A percentile compares a stretch with the other conserved stretches of the same genome.
phyloP scores from a whole-genome alignment of 2,888 invertebrate species.

The Liopterus haemorrhoidalis region DNA sequence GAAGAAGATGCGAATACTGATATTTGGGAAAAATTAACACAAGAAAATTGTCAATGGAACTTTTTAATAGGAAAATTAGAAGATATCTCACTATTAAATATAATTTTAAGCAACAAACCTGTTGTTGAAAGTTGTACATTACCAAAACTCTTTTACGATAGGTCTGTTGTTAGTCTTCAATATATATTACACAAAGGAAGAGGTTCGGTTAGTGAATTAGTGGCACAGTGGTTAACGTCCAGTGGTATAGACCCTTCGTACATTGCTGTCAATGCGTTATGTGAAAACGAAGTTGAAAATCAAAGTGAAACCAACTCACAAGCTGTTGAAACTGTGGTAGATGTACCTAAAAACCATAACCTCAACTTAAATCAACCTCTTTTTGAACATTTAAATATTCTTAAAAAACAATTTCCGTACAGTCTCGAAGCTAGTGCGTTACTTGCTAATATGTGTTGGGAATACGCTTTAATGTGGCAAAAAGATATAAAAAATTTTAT shows the following conservation, averaged over 20 bases:
- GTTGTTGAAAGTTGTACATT: conserved; percentile 43
- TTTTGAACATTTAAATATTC: conserved; percentile 56
- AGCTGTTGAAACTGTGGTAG: conserved; percentile 7
- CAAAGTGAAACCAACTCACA: conserved; percentile 10
- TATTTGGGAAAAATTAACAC: conserved; percentile 75
- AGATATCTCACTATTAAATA: conserved; percentile 74
- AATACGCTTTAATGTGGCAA: conserved; percentile 82
- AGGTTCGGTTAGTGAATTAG: conserved; percentile 84
- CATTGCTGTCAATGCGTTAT: conserved; percentile 51
- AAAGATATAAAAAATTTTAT: conserved; percentile 62
- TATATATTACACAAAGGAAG: conserved; percentile 59
- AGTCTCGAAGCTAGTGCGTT: conserved; percentile 75
- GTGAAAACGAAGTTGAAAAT: conserved; percentile 12
- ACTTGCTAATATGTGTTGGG: conserved; percentile 85
- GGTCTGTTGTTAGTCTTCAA: conserved; percentile 59
- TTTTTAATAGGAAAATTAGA: conserved; percentile 82
- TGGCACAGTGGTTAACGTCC: conserved; percentile 78
- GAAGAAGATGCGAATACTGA: conserved; percentile 47
- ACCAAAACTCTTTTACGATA: conserved; percentile 52
- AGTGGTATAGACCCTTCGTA: conserved; percentile 64
- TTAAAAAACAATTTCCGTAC: conserved; percentile 77
- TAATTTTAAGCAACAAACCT: conserved; percentile 56
- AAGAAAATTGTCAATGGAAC: conserved; percentile 83
- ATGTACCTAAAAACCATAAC: background rate
- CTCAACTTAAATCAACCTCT: conserved; percentile 41